Conservation (phyloP, 2,797 vertebrate species). For the Allobates femoralis region DNA sequence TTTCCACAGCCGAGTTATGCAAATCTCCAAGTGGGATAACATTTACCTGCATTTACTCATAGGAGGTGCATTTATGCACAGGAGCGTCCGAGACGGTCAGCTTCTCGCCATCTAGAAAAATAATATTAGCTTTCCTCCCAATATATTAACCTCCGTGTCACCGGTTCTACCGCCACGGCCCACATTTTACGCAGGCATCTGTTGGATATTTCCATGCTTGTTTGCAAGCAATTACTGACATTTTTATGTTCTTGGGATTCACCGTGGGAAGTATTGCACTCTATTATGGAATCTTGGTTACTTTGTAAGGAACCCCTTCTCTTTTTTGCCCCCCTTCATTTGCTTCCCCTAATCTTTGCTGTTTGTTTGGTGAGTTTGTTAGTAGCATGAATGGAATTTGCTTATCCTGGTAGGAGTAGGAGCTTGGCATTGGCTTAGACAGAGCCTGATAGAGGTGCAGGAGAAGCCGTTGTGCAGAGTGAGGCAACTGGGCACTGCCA, state of each 20-base stretch:
- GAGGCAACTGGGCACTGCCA: too few relatives aligned
- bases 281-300: too few relatives aligned
- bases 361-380: too few relatives aligned
- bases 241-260: not conserved
- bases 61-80: conserved; percentile 3
- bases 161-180: not conserved
- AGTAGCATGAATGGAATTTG: too few relatives aligned
- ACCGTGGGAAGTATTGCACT: too few relatives aligned
- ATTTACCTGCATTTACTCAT: conserved; percentile 37
- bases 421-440: too few relatives aligned
- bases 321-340: too few relatives aligned
- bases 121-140: conserved; percentile 39
- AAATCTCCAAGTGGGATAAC: conserved; percentile 37
- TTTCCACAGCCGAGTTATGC: conserved; percentile 86
- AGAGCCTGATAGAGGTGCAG: too few relatives aligned
- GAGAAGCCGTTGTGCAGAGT: too few relatives aligned
- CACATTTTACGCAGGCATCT: not conserved
- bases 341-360: too few relatives aligned
- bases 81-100: not conserved
- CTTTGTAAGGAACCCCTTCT: too few relatives aligned
- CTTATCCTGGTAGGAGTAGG: too few relatives aligned
- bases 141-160: conserved; percentile 51
- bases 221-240: not conserved
- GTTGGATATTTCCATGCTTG: not conserved
- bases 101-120: conserved; percentile 25